phyloP scores from a whole-genome alignment of 2,797 vertebrate genomes.

The Euphonia xanthogaster region DNA sequence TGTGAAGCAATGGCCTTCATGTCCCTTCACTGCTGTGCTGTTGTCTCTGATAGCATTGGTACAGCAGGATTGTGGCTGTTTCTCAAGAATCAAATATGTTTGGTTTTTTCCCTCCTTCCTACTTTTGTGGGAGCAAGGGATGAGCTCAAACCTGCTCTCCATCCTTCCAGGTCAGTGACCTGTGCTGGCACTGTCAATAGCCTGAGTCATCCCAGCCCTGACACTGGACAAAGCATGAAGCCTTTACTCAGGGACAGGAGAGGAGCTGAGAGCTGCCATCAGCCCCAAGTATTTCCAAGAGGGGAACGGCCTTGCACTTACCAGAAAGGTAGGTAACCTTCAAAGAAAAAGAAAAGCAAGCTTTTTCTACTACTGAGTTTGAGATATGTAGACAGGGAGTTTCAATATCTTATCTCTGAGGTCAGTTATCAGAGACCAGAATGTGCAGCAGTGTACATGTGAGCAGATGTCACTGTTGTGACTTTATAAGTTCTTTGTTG shows the following conservation, averaged over 20 bases:
- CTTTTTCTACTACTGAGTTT: background rate
- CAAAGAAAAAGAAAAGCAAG: accelerated
- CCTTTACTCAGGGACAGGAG: background rate
- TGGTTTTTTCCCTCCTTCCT: background rate
- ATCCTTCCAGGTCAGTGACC: background rate
- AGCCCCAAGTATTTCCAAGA: background rate
- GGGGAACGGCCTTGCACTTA: accelerated
- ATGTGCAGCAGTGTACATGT: accelerated
- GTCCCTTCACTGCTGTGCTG: accelerated
- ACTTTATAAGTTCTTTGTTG: background rate
- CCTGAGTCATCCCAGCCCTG: background rate
- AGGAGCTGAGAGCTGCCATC: background rate
- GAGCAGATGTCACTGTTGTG: accelerated
- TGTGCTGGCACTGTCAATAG: background rate
- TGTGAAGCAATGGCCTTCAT: background rate
- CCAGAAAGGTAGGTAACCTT: background rate
- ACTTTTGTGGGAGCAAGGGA: background rate
- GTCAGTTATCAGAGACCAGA: background rate
- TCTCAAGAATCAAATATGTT: background rate
- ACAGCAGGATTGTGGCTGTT: background rate
- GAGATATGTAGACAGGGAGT: background rate
- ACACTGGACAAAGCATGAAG: background rate
- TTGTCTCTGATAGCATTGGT: accelerated
- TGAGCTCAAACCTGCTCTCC: background rate
- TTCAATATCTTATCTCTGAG: background rate